These are phyloP conservation scores for Stegastes partitus DNA, from an alignment of 2,113 vertebrate species.

Conservation along the genomic window DNA sequence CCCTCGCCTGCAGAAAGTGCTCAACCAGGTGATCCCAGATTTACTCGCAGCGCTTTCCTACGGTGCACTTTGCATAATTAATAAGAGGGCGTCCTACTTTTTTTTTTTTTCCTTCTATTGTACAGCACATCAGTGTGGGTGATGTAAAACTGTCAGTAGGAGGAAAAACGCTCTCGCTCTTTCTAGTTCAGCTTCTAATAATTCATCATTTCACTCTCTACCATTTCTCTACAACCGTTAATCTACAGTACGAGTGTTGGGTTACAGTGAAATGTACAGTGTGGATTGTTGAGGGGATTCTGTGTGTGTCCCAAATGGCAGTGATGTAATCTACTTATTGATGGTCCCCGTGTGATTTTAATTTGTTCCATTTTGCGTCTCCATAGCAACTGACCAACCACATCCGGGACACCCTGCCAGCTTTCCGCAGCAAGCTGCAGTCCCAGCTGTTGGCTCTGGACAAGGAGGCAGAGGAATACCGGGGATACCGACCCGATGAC, in stretches of 20 bases:
- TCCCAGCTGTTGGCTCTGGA: constrained; percentile 92
- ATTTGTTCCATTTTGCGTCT: constrained; percentile 33
- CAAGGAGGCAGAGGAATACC: constrained; percentile 94
- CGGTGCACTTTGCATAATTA: constrained; percentile 67
- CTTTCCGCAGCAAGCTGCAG: constrained; percentile 94
- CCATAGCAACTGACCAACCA: constrained; percentile 96
- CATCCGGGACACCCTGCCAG: constrained; percentile 93
- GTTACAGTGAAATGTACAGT: constrained; percentile 8
- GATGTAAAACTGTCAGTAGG: constrained; percentile 20
- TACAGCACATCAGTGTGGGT: constrained; percentile 34
- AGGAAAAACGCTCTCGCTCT: constrained; percentile 14
- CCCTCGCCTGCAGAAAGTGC: constrained; percentile 87
- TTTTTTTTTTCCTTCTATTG: constrained; percentile 18
- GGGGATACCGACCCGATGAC: constrained; percentile 94
- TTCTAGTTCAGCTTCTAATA: constrained; percentile 36
- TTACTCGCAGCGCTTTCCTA: constrained; percentile 21
- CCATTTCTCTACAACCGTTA: background rate
- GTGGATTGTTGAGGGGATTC: background rate
- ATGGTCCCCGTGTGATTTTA: background rate
- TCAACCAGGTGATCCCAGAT: constrained; percentile 84
- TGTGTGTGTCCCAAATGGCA: background rate
- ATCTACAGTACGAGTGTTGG: background rate
- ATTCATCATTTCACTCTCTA: constrained; percentile 29
- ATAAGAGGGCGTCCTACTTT: constrained; percentile 47
- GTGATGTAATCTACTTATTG: background rate